Evolutionary conservation across 2,113 vertebrate species (phyloP), one percentile per base, ranked within the genome.

Genomic region (Ellobius talpinus): DNA sequence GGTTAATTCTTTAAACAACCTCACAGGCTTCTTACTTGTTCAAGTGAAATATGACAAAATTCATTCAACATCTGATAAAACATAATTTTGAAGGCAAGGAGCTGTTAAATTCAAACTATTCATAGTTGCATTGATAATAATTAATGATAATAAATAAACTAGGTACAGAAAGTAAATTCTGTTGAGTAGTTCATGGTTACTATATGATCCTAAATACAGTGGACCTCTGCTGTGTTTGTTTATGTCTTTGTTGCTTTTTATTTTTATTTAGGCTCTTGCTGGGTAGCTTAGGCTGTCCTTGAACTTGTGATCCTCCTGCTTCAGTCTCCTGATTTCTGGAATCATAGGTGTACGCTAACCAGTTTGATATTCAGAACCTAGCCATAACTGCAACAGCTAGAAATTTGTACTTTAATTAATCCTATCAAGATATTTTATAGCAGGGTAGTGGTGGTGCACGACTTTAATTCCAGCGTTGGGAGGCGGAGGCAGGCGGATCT

Each of bases 41-140:
- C 42, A 91, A 73, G 7, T 0, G 33, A 85, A 88, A 65, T 68
- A 88, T 63, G 12, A 5, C 68, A 91, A 94, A 86, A 68, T 73
- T 66, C 31, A 70, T 91, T 94, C 26, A 95, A 86, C 21, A 50
- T 77, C 13, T 77, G 70, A 45, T 61, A 87, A 87, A 94, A 84
- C 14, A 81, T 1, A 87, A 68, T 74, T 95, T 92, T 93, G 29
- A 88, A 78, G 16, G 63, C 58, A 95, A 96, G 89, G 31, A 95
- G 31, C 12, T 78, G n/a, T 78, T 92, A 89, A 61, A 29, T 87
- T 90, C 14, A 96, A 76, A 85, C 88, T 76, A 42, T 85, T 73
- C 77, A 13, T 87, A 70, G 29, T 70, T 76, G 23, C 81, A 50
- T 65, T 72, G 45, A 17, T 76, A 93, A 89, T 42, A 87, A 79